phyloP scores from a whole-genome alignment of 2,113 vertebrate genomes.

The Neotragus pygmaeus region DNA sequence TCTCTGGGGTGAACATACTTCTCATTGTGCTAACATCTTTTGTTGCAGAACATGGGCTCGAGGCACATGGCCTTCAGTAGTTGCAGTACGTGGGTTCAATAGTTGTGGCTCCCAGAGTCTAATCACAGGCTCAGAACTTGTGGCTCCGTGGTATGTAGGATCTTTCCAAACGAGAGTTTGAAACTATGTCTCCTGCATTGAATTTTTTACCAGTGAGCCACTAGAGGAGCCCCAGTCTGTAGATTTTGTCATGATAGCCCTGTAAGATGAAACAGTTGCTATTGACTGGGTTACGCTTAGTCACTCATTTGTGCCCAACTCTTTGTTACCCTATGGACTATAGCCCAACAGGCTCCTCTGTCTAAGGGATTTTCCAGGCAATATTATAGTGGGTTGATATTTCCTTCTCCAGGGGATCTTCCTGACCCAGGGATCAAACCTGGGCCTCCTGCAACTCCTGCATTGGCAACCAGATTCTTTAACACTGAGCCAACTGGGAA shows the following conservation, averaged over 20 bases:
- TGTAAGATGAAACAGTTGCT: background rate
- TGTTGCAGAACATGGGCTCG: background rate
- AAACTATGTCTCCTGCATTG: background rate
- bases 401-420: background rate
- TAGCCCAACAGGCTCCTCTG: background rate
- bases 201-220: background rate
- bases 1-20: background rate
- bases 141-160: background rate
- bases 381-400: background rate
- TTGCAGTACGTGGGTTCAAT: background rate
- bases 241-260: background rate
- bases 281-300: background rate
- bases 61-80: background rate
- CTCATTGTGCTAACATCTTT: background rate
- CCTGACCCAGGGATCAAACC: background rate
- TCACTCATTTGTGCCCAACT: background rate
- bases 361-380: background rate
- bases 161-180: background rate
- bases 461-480: background rate
- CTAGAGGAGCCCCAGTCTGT: background rate
- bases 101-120: background rate
- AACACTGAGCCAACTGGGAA: background rate
- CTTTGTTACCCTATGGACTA: background rate
- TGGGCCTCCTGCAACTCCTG: background rate
- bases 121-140: background rate